A percentile compares a stretch with the other conserved stretches of the same genome.
Evolutionary conservation across 2,113 vertebrate species (phyloP).

Genomic region (Mustela lutreola): DNA sequence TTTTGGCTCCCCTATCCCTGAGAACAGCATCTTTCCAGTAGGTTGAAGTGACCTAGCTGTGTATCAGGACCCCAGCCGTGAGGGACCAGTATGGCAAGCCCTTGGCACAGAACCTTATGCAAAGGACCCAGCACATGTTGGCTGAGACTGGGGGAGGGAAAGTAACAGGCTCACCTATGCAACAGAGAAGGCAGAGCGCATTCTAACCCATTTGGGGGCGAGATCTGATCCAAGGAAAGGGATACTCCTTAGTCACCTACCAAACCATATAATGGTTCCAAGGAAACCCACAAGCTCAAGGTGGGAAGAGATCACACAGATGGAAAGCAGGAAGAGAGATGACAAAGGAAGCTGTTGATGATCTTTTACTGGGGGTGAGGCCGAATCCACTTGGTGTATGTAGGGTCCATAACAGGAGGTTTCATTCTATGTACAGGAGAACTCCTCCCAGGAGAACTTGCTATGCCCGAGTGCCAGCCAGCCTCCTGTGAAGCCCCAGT

Average conservation of each 20-base stretch:
- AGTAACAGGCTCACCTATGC: rapidly evolving
- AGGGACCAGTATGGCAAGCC: too few relatives aligned
- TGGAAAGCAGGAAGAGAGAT: too few relatives aligned
- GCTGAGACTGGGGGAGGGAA: background rate
- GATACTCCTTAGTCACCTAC: background rate
- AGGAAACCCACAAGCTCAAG: too few relatives aligned
- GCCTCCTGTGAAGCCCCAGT: rapidly evolving
- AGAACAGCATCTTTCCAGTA: background rate
- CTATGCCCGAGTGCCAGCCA: too few relatives aligned
- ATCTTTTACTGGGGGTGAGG: background rate
- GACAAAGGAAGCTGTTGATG: background rate
- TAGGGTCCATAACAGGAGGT: background rate
- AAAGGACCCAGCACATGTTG: background rate
- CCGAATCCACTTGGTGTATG: background rate
- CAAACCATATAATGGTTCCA: background rate
- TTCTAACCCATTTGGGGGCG: too few relatives aligned
- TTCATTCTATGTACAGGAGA: background rate
- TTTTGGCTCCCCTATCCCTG: background rate
- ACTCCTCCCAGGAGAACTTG: background rate
- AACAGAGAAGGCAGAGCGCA: rapidly evolving
- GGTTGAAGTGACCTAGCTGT: background rate
- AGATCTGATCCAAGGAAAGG: background rate
- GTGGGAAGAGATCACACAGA: background rate
- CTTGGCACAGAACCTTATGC: background rate
- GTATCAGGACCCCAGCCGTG: too few relatives aligned